Conservation (phyloP, 2,797 vertebrate species). For the Gastrophryne carolinensis region DNA sequence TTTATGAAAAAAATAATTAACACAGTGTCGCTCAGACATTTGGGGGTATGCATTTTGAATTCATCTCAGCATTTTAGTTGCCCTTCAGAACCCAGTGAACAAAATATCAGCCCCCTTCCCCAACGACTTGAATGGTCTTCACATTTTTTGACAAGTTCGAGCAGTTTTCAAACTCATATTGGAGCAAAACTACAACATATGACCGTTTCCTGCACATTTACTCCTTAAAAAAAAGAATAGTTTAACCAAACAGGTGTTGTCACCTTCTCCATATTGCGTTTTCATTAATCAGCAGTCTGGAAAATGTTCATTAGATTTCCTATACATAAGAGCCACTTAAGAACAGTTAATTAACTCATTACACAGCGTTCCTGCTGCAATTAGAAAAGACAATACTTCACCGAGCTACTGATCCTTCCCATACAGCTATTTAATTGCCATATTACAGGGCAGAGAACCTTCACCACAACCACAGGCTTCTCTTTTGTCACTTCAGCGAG, state of each 20-base stretch:
- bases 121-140: too few species aligned
- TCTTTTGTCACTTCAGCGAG: constrained; percentile 18
- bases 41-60: too few species aligned
- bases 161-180: too few species aligned
- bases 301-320: constrained; percentile 59
- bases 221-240: background rate
- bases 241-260: constrained; percentile 49
- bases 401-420: constrained; percentile 62
- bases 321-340: constrained; percentile 57
- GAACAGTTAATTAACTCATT: constrained; percentile 66
- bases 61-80: too few species aligned
- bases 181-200: background rate
- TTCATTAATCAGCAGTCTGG: constrained; percentile 55
- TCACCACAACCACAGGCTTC: constrained; percentile 11
- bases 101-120: too few species aligned
- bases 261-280: constrained; percentile 57
- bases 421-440: constrained; percentile 29
- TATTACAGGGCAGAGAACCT: constrained; percentile 34
- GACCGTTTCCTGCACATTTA: background rate
- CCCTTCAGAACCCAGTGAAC: too few species aligned
- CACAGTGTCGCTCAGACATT: too few species aligned
- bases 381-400: constrained; percentile 63
- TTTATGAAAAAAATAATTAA: too few species aligned
- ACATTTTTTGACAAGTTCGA: too few species aligned
- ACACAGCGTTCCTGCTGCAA: constrained; percentile 63